These are phyloP conservation scores for Cladorhizidae sp. DNA, from an alignment of 37 sponge, comb jelly and placozoan genomes.

Conservation along the genomic window DNA sequence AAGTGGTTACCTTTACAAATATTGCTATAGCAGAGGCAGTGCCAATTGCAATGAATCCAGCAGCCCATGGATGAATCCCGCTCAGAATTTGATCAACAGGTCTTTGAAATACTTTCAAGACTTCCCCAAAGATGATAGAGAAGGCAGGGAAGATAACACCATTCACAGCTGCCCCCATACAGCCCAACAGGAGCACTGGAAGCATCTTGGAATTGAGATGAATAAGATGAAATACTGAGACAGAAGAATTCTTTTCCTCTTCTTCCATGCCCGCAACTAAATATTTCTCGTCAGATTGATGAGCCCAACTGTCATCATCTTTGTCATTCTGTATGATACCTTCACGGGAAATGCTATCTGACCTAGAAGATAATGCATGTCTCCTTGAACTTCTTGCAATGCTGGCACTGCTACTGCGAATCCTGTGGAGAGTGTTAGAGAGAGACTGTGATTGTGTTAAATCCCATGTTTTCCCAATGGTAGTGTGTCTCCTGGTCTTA, in stretches of 20 bases:
- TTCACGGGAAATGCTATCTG: too few relatives aligned
- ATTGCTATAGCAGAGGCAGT: constrained; percentile 32
- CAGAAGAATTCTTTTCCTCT: constrained; percentile 26
- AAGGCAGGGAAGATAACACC: constrained; percentile 69
- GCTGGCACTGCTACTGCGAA: too few relatives aligned
- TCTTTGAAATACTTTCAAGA: constrained; percentile 31
- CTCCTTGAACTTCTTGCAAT: too few relatives aligned
- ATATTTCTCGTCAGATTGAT: too few relatives aligned
- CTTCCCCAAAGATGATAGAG: constrained; percentile 77
- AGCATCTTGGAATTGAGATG: constrained; percentile 62
- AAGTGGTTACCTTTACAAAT: constrained; percentile 53
- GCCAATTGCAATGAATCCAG: constrained; percentile 57
- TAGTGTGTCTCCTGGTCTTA: too few relatives aligned
- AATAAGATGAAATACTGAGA: constrained; percentile 15
- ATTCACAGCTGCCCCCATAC: constrained; percentile 50
- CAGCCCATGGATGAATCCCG: constrained; percentile 34
- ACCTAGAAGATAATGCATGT: too few relatives aligned
- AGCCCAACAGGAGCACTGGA: constrained; percentile 65
- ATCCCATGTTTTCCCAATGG: too few relatives aligned
- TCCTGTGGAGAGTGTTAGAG: too few relatives aligned
- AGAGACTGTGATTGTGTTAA: too few relatives aligned
- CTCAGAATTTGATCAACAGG: constrained; percentile 10
- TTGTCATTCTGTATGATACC: too few relatives aligned
- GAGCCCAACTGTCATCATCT: too few relatives aligned
- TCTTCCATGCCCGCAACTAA: too few relatives aligned